Percentiles rank a stretch among this genome's conserved stretches.
phyloP scores from a whole-genome alignment of 1,140 invertebrate species.

The Lepidurus apus region DNA sequence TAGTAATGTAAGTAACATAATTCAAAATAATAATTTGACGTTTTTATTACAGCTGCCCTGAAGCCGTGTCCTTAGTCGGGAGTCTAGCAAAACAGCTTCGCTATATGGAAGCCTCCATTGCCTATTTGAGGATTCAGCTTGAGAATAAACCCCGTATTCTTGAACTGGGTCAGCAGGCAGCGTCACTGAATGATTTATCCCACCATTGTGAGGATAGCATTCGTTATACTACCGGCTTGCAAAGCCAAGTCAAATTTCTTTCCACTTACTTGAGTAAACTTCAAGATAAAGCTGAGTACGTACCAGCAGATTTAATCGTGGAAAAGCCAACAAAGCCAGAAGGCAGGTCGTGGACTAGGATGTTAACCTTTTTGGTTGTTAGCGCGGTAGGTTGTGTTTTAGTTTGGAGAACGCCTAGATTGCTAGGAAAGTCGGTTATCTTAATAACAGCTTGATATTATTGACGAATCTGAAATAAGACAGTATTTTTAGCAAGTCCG shows the following conservation, averaged over 20 bases:
- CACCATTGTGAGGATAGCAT: slow-evolving; percentile 33
- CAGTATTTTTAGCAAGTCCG: neutral
- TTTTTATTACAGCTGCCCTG: slow-evolving; percentile 44
- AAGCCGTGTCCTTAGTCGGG: slow-evolving; percentile 46
- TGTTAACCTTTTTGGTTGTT: neutral
- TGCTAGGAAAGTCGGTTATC: neutral
- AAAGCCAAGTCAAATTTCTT: slow-evolving; percentile 38
- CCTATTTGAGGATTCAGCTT: slow-evolving; percentile 46
- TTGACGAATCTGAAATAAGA: neutral
- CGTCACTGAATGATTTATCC: slow-evolving; percentile 36
- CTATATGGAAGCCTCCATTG: slow-evolving; percentile 46
- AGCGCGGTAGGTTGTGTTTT: neutral
- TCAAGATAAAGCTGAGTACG: slow-evolving; percentile 29
- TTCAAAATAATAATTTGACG: too few species aligned
- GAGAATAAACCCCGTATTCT: slow-evolving; percentile 43
- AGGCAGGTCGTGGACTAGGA: neutral
- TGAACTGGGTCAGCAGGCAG: slow-evolving; percentile 40
- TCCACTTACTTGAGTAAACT: slow-evolving; percentile 38
- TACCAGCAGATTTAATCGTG: slow-evolving; percentile 32
- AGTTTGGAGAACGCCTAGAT: neutral
- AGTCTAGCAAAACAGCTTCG: slow-evolving; percentile 47
- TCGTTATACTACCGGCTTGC: slow-evolving; percentile 34
- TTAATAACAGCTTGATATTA: neutral
- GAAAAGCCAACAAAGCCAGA: slow-evolving; percentile 13
- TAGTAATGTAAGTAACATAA: too few species aligned